Conservation (phyloP, 2,797 vertebrate species). For the Lindbergichthys nudifrons region DNA sequence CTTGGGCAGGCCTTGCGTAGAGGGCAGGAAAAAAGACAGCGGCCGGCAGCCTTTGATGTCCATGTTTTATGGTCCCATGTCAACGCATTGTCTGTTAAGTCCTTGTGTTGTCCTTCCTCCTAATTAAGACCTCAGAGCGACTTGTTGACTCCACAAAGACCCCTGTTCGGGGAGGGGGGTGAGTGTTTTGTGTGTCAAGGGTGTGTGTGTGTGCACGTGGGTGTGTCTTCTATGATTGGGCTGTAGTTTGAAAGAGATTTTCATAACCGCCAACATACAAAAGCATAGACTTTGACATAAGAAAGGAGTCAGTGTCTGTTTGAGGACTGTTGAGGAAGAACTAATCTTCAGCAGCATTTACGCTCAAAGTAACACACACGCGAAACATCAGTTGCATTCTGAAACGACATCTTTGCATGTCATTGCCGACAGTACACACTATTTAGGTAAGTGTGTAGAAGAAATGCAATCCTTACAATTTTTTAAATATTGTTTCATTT, state of each 20-base stretch:
- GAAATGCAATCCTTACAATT: too few relatives aligned
- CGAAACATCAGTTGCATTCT: background rate
- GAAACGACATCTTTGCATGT: background rate
- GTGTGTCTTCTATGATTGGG: constrained; percentile 57
- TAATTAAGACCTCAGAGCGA: constrained; percentile 84
- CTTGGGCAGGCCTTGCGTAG: constrained; percentile 38
- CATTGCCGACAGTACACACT: background rate
- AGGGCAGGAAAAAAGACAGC: constrained; percentile 64
- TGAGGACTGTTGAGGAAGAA: constrained; percentile 27
- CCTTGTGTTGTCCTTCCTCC: constrained; percentile 79
- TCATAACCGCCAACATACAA: constrained; percentile 31
- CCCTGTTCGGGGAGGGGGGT: constrained; percentile 52
- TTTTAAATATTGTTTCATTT: background rate
- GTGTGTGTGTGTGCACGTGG: constrained; percentile 33
- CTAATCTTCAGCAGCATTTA: constrained; percentile 13
- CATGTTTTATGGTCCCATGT: constrained; percentile 80
- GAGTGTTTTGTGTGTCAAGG: constrained; percentile 44
- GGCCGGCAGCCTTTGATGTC: constrained; percentile 77
- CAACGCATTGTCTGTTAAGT: constrained; percentile 75
- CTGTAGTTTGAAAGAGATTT: constrained; percentile 52
- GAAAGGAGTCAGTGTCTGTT: constrained; percentile 52
- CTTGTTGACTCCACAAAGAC: constrained; percentile 83
- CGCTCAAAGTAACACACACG: constrained; percentile 13
- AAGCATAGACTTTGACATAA: constrained; percentile 28
- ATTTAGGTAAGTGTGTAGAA: background rate